These are phyloP conservation scores for Pterostichus madidus DNA, from an alignment of 2,888 invertebrate species.

Conservation along the genomic window DNA sequence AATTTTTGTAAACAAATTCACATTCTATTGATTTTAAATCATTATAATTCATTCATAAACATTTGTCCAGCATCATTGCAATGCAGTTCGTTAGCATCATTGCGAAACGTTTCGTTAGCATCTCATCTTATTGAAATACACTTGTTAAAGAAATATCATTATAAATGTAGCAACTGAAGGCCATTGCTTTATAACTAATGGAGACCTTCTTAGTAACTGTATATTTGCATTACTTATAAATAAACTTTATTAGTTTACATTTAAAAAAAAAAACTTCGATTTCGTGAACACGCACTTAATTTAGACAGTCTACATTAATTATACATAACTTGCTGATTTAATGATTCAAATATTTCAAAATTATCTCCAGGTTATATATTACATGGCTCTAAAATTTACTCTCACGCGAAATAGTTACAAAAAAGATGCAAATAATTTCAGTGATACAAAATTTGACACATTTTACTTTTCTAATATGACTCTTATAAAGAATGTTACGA, in stretches of 20 bases:
- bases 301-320: neutral
- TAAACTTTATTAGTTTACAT: slow-evolving; percentile 3
- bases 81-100: slow-evolving; percentile 33
- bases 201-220: slow-evolving; percentile 2
- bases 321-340: too few species aligned
- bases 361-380: too few species aligned
- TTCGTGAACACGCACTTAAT: neutral
- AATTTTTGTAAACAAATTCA: too few species aligned
- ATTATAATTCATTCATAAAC: slow-evolving; percentile 47
- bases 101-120: slow-evolving; percentile 14
- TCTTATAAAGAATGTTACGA: too few species aligned
- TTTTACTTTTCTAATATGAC: too few species aligned
- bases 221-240: neutral
- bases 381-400: too few species aligned
- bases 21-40: neutral
- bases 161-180: slow-evolving; percentile 34
- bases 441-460: slow-evolving; percentile 10
- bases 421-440: neutral
- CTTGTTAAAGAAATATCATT: slow-evolving; percentile 41
- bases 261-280: neutral
- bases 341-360: too few species aligned
- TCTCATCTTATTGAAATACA: slow-evolving; percentile 28
- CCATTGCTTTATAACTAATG: slow-evolving; percentile 5
- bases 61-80: slow-evolving; percentile 27
- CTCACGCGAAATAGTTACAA: too few species aligned